Conservation (phyloP, 2,797 vertebrate genomes). For the Rhinatrema bivittatum region DNA sequence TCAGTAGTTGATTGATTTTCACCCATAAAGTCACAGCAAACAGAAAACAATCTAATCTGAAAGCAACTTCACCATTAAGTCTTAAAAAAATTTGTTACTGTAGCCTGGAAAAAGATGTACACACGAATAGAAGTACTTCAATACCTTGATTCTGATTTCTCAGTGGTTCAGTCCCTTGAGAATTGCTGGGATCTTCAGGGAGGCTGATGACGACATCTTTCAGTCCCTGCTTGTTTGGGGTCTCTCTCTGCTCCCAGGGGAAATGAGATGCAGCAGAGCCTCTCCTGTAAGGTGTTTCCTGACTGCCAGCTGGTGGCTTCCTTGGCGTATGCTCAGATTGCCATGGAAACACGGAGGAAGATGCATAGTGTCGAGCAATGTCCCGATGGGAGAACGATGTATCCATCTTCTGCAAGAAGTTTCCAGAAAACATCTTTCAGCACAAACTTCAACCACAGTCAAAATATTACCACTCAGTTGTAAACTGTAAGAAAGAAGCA, state of each 20-base stretch:
- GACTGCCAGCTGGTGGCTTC: conserved; percentile 38
- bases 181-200: conserved; percentile 24
- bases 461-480: too few relatives aligned
- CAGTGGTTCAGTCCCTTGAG: conserved; percentile 63
- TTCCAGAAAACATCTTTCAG: too few relatives aligned
- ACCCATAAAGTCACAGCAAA: too few relatives aligned
- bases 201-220: too few relatives aligned
- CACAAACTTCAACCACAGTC: too few relatives aligned
- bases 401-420: conserved; percentile 57
- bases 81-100: too few relatives aligned
- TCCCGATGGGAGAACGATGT: conserved; percentile 64
- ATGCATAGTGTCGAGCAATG: conserved; percentile 76
- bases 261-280: conserved; percentile 38
- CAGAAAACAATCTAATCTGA: too few relatives aligned
- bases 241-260: conserved; percentile 60
- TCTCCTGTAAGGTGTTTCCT: conserved; percentile 67
- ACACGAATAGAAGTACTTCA: too few relatives aligned
- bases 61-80: too few relatives aligned
- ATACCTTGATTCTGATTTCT: conserved; percentile 80
- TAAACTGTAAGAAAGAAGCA: too few relatives aligned
- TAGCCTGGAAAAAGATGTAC: too few relatives aligned
- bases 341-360: conserved; percentile 88
- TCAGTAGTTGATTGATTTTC: too few relatives aligned
- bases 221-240: conserved; percentile 51
- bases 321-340: conserved; percentile 66